Conservation (phyloP, 2,888 invertebrate species). For the Sialis fuliginosa region DNA sequence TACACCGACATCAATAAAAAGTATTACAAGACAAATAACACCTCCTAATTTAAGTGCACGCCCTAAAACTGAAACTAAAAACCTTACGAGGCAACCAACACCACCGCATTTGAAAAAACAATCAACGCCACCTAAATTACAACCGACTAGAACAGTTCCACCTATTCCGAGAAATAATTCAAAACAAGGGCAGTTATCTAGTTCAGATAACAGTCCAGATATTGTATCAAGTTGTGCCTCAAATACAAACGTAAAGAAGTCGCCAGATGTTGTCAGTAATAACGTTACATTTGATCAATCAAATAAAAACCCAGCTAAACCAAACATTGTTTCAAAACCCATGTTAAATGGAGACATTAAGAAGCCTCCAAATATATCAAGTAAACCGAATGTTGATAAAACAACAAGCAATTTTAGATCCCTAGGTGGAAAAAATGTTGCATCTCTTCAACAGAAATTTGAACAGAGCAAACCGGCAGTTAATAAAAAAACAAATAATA, state of each 20-base stretch:
- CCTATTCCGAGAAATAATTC: slow-evolving; percentile 25
- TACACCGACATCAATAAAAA: slow-evolving; percentile 19
- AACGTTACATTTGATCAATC: slow-evolving; percentile 14
- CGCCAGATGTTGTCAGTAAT: slow-evolving; percentile 41
- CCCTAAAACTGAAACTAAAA: slow-evolving; percentile 18
- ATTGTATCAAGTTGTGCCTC: slow-evolving; percentile 51
- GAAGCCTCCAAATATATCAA: background rate
- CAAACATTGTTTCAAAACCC: slow-evolving; percentile 8
- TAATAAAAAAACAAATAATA: too few species aligned
- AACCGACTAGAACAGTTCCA: slow-evolving; percentile 18
- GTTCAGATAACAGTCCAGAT: slow-evolving; percentile 45
- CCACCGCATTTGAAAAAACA: slow-evolving; percentile 8
- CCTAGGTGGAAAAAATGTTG: too few species aligned
- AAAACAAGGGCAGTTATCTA: slow-evolving; percentile 21
- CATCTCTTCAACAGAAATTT: too few species aligned
- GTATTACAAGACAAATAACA: slow-evolving; percentile 5
- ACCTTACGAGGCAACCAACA: slow-evolving; percentile 9
- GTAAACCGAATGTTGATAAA: too few species aligned
- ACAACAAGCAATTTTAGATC: too few species aligned
- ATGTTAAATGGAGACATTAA: slow-evolving; percentile 11
- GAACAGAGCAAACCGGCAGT: too few species aligned
- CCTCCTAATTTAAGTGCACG: slow-evolving; percentile 13
- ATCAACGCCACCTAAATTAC: slow-evolving; percentile 2
- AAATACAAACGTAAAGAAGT: slow-evolving; percentile 27
- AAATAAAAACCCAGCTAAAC: background rate